phyloP scores from a whole-genome alignment of 1,140 invertebrate species.

The Contarinia nasturtii region DNA sequence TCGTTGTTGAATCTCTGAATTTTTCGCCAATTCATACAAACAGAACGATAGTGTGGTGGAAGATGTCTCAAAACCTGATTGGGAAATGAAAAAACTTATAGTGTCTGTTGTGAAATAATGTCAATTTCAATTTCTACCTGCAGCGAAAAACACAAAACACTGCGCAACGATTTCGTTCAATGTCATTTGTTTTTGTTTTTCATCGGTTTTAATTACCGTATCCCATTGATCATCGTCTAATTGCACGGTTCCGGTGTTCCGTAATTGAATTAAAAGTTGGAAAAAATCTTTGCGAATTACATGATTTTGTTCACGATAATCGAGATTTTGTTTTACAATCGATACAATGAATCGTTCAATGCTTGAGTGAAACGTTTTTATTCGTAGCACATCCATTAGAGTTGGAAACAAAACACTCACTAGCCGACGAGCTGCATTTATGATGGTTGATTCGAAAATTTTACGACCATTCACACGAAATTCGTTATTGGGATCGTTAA shows the following conservation, averaged over 20 bases:
- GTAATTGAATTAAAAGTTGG: slow-evolving; percentile 13
- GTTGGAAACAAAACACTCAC: slow-evolving; percentile 8
- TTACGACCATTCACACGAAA: not conserved
- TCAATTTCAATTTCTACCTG: not conserved
- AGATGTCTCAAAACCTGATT: slow-evolving; percentile 40
- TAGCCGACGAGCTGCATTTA: not conserved
- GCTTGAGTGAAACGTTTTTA: slow-evolving; percentile 10
- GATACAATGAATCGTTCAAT: slow-evolving; percentile 14
- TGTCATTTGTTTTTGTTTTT: slow-evolving; percentile 1
- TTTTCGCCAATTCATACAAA: slow-evolving; percentile 27
- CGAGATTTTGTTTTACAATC: slow-evolving; percentile 11
- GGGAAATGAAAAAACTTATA: too few relatives aligned
- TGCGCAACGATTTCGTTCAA: slow-evolving; percentile 17
- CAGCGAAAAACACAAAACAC: slow-evolving; percentile 11
- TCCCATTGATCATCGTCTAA: not conserved
- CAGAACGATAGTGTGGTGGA: slow-evolving; percentile 27
- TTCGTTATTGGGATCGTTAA: not conserved
- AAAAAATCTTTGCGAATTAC: slow-evolving; percentile 14
- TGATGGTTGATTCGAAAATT: not conserved
- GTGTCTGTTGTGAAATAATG: too few relatives aligned
- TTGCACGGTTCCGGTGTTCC: slow-evolving; percentile 13
- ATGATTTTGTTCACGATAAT: slow-evolving; percentile 14
- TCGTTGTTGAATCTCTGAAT: slow-evolving; percentile 29
- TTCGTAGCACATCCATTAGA: slow-evolving; percentile 10
- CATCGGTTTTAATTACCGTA: not conserved